These are phyloP conservation scores for Brenthis ino DNA, from an alignment of 2,888 invertebrate genomes.

Conservation along the genomic window DNA sequence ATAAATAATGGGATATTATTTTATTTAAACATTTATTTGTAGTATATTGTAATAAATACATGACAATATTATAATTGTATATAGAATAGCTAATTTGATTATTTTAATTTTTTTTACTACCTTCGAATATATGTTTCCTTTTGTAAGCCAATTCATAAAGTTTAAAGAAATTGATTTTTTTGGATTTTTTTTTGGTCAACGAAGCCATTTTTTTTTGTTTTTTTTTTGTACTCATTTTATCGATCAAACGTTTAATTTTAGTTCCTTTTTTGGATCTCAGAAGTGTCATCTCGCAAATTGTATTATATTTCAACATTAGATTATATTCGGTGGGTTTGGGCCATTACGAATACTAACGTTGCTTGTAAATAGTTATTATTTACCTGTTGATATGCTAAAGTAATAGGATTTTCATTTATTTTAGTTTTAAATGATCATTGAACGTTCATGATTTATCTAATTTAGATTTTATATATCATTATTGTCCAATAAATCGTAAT, in stretches of 20 bases:
- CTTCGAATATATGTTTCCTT: conserved; percentile 3
- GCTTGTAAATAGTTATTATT: conserved; percentile 7
- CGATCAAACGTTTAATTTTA: conserved; percentile 48
- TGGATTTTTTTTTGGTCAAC: background rate
- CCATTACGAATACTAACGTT: background rate
- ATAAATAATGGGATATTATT: conserved; percentile 18
- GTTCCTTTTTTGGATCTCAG: conserved; percentile 76
- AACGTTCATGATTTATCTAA: background rate
- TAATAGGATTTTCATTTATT: too few relatives aligned
- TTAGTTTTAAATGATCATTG: too few relatives aligned
- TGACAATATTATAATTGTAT: conserved; percentile 67
- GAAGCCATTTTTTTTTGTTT: background rate
- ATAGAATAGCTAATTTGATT: conserved; percentile 43
- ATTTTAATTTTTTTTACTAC: background rate
- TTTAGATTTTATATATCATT: conserved; percentile 23
- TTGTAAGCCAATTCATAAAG: conserved; percentile 21
- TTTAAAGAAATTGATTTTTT: background rate
- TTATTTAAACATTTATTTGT: conserved; percentile 34
- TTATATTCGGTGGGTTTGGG: conserved; percentile 25
- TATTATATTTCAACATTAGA: conserved; percentile 52
- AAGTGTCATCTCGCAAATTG: conserved; percentile 59
- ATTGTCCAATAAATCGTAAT: background rate
- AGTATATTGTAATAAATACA: conserved; percentile 61
- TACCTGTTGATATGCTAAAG: too few relatives aligned
- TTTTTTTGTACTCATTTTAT: conserved; percentile 24